Base-by-base conservation (phyloP, 2,797 vertebrate genomes). In the Poeciliopsis infans region DNA sequence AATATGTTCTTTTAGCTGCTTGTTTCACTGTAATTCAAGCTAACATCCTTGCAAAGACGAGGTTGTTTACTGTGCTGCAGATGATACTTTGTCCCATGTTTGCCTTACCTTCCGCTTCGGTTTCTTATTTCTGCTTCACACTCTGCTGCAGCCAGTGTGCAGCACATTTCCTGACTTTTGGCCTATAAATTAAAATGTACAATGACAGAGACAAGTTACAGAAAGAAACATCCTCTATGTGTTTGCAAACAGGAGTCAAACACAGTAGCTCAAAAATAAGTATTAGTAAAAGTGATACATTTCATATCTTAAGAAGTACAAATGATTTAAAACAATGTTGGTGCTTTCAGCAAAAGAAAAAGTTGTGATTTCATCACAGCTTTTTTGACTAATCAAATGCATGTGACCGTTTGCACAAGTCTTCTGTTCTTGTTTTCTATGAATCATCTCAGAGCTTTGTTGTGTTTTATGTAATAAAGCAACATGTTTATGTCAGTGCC, bases 371-470 rank as follows among this genome's bases (percentile, higher is more conserved):
- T 23, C 12, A 36, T 41, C 11, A 55, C 2, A 74, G 53, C 51
- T 45, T 25, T 28, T 46, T 23, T 28, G 18, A 33, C n/a, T 77
- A 12, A 23, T 76, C 23, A 39, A 16, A 7, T 53, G 25, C 23
- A 28, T 12, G 39, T 39, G 69, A 41, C 53, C 64, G 72, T 79
- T 72, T 66, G 59, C 41, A 84, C 16, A 49, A 39, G 64, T n/a
- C 61, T 23, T 72, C 59, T 23, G 3, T 43, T 69, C 12, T 78
- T 20, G 73, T 47, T 45, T 72, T 10, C 2, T 75, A 28, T 84
- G 71, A 86, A 61, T 88, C 81, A 86, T 78, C 47, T 78, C 73
- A 43, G 28, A 47, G 33, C n/a, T 75, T n/a, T 41, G 41, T 13
- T 12, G n/a, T 75, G 2, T 33, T 49, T 78, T 64, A 43, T 46